Evolutionary conservation across 1,140 invertebrate genomes (phyloP).

Genomic region (Nephila pilipes): DNA sequence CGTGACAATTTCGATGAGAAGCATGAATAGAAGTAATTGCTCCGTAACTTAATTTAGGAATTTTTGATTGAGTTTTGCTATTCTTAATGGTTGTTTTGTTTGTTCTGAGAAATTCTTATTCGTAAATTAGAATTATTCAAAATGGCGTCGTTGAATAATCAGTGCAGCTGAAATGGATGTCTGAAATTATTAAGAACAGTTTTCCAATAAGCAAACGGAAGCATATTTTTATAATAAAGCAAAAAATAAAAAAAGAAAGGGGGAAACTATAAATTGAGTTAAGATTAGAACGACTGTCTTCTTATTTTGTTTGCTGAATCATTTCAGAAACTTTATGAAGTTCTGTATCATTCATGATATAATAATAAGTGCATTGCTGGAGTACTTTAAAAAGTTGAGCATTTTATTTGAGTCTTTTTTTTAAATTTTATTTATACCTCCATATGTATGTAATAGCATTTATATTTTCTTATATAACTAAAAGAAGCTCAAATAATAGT

Average conservation of each 20-base stretch:
- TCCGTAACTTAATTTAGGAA: slow-evolving; percentile 24
- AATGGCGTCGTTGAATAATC: neutral
- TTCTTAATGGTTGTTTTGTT: slow-evolving; percentile 26
- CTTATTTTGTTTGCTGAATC: no score
- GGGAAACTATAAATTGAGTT: no score
- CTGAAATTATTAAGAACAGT: neutral
- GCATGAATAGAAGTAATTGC: slow-evolving; percentile 12
- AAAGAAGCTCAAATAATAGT: no score
- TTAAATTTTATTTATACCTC: no score
- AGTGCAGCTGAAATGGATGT: neutral
- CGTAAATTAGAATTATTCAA: slow-evolving; percentile 23
- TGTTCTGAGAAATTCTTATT: neutral
- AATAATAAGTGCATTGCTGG: no score
- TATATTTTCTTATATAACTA: no score
- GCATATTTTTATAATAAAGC: neutral
- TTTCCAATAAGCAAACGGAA: neutral
- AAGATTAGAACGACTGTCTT: no score
- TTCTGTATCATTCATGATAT: no score
- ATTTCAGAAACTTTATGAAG: no score
- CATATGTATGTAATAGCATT: no score
- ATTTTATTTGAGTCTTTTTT: no score
- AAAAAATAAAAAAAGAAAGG: neutral
- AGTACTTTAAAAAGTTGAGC: no score
- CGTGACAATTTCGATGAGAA: slow-evolving; percentile 14
- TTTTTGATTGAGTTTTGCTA: neutral